phyloP scores from a whole-genome alignment of 2,888 invertebrate species.

The Dichetophora obliterata region DNA sequence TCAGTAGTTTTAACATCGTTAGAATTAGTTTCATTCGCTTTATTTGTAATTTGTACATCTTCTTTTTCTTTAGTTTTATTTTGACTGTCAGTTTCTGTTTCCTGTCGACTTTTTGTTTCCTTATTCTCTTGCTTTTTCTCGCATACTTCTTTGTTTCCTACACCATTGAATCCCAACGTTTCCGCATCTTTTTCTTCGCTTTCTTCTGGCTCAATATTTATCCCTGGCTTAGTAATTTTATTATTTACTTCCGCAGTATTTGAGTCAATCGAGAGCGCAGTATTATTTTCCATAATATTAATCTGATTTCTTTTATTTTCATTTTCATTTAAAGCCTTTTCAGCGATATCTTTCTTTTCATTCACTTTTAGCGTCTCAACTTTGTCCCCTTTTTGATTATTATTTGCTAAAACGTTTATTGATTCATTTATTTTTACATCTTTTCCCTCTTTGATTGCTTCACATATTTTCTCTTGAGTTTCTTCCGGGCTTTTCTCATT shows the following conservation, averaged over 20 bases:
- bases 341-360: neutral
- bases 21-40: neutral
- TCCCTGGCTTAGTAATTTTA: neutral
- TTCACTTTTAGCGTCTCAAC: neutral
- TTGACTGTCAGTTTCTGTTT: neutral
- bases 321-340: neutral
- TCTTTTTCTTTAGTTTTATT: neutral
- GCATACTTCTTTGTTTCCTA: neutral
- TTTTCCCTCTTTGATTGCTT: neutral
- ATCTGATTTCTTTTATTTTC: neutral
- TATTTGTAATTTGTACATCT: neutral
- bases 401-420: neutral
- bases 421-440: neutral
- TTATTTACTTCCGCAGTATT: neutral
- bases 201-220: neutral
- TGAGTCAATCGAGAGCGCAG: neutral
- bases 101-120: too few species aligned
- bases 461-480: neutral
- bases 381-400: neutral
- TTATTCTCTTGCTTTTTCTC: neutral
- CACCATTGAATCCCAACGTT: conserved; percentile 12
- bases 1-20: neutral
- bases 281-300: neutral
- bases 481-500: neutral
- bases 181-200: neutral